Conservation (phyloP, 2,797 vertebrate genomes). For the Gallinago nigripennis region DNA sequence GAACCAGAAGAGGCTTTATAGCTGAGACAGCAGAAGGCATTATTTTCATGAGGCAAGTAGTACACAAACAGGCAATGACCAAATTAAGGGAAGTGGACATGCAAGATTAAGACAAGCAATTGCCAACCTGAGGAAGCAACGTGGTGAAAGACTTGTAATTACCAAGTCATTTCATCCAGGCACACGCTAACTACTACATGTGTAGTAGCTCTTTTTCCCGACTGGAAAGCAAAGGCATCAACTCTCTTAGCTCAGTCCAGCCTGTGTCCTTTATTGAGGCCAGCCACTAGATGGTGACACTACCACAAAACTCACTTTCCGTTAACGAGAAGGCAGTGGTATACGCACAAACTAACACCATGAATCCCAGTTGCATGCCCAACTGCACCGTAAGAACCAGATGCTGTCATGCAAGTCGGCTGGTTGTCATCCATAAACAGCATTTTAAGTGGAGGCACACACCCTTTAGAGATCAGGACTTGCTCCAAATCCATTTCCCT, state of each 20-base stretch:
- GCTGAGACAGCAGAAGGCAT: not conserved
- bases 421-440: constrained; percentile 1
- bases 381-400: constrained; percentile 15
- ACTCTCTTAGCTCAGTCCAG: not conserved
- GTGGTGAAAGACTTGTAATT: not conserved
- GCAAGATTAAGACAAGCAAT: not conserved
- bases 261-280: not conserved
- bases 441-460: not conserved
- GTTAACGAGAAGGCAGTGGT: accelerated
- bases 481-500: constrained; percentile 24
- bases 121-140: not conserved
- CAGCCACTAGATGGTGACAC: constrained; percentile 56
- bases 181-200: not conserved
- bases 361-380: not conserved
- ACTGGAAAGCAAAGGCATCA: not conserved
- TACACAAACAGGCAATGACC: not conserved
- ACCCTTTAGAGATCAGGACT: constrained; percentile 9
- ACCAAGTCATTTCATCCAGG: not conserved
- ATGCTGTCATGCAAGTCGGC: not conserved
- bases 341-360: not conserved
- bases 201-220: not conserved
- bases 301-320: not conserved
- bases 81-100: not conserved
- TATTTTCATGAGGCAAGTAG: not conserved
- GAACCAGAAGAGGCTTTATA: not conserved